Evolutionary conservation across 2,888 invertebrate species (phyloP), one percentile per base, ranked within the genome.

Genomic region (Papilio elwesi): DNA sequence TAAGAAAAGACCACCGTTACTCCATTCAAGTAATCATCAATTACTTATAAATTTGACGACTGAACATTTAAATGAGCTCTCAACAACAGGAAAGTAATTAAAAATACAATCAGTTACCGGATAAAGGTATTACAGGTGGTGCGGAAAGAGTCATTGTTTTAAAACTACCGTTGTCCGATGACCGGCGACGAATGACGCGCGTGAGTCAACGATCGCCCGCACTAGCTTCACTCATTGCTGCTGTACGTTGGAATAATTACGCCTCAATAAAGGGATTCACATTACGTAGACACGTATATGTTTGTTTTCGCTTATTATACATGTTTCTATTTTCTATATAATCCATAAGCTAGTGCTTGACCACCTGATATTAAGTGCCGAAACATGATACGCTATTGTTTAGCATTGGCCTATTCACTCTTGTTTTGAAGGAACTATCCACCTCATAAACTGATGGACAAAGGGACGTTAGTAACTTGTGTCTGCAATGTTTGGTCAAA

Each of bases 141-240:
- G 64, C 64, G 67, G 59, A 52, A 62, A 67, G 47, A n/a, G 53
- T 64, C 73, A 73, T 73, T 73, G 73, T 73, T 73, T 72, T 55
- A 65, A 68, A 68, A 68, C 43, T 73, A 65, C 73, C 73, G 73
- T 68, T 73, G 68, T 64, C 36, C 63, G 48, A 53, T 53, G 63
- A 55, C 38, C 64, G 68, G 64, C 68, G 53, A 55, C 73, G 38
- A 59, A n/a, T 38, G 59, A 59, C 59, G 59, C 43, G 43, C 38
- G 51, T 49, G 72, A 72, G 68, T 72, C 72, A 73, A 64, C 53
- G 64, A 51, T 73, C 48, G 68, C 8, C 16, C 64, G 48, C 59
- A 43, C 15, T 57, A 52, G 15, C 47, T 52, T 52, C 26, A 11
- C 26, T 59, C 52, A 66, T 51, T 53, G 62, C 11, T 49, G 36